Evolutionary conservation across 2,888 invertebrate species (phyloP).

Genomic region (Tromatobia lineatoria): DNA sequence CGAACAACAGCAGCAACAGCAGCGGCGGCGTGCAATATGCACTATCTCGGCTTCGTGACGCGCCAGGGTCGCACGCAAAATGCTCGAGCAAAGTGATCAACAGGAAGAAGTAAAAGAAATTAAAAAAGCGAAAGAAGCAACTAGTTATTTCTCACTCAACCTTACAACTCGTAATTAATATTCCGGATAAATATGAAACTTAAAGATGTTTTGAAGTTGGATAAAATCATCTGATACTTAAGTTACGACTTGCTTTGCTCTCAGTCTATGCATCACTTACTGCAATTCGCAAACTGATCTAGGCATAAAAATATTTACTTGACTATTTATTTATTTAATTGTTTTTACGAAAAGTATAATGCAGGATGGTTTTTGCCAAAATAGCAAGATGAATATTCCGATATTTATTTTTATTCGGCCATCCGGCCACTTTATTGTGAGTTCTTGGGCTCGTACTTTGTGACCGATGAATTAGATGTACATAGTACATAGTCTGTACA

Average conservation of each 20-base stretch:
- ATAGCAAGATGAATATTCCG: no score
- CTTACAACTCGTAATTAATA: neutral
- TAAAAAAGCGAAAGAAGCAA: neutral
- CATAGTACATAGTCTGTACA: neutral
- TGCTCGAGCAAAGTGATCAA: conserved; percentile 24
- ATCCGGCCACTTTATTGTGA: neutral
- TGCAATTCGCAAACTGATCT: no score
- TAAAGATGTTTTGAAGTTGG: neutral
- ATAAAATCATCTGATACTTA: neutral
- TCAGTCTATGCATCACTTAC: no score
- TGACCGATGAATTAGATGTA: neutral
- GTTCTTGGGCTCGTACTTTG: neutral
- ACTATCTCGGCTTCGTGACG: conserved; percentile 26
- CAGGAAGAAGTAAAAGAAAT: neutral
- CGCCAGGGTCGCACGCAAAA: neutral
- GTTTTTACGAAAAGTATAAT: neutral
- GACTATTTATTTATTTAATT: neutral
- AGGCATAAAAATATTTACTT: no score
- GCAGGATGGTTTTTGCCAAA: no score
- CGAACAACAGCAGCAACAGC: neutral
- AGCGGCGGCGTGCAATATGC: conserved; percentile 17
- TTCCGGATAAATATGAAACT: neutral
- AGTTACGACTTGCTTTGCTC: neutral
- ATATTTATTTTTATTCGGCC: neutral
- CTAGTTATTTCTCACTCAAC: neutral